phyloP scores from a whole-genome alignment of 2,888 invertebrate genomes.

The Cosmia pyralina region DNA sequence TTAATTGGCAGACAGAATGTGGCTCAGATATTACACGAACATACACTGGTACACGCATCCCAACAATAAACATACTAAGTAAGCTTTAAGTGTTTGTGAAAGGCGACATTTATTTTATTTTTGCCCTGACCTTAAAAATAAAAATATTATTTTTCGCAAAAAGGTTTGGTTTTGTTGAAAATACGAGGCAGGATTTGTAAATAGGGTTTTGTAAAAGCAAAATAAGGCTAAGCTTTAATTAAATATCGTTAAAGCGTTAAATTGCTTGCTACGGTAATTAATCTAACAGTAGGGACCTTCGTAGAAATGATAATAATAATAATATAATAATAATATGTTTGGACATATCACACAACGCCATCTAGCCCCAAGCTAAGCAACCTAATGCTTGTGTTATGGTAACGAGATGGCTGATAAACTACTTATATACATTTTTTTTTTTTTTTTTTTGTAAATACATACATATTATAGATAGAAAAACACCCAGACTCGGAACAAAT shows the following conservation, averaged over 20 bases:
- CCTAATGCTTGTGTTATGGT: too few species aligned
- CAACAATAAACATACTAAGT: constrained; percentile 45
- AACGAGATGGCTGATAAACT: too few species aligned
- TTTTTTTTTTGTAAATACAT: too few species aligned
- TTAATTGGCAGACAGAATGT: constrained; percentile 81
- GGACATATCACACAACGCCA: too few species aligned
- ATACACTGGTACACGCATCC: constrained; percentile 65
- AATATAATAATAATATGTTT: too few species aligned
- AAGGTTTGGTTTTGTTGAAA: constrained; percentile 9
- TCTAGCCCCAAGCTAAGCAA: too few species aligned
- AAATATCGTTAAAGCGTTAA: not conserved
- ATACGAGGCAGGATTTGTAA: not conserved
- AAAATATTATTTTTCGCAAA: not conserved
- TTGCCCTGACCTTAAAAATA: constrained; percentile 26
- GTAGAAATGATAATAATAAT: constrained; percentile 3
- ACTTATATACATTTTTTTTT: too few species aligned
- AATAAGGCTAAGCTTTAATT: not conserved
- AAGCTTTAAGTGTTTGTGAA: constrained; percentile 38
- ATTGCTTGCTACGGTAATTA: not conserved
- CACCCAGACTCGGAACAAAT: too few species aligned
- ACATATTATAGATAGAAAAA: too few species aligned
- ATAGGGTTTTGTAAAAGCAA: not conserved
- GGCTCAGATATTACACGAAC: constrained; percentile 77
- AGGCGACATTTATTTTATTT: constrained; percentile 39
- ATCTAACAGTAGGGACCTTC: not conserved